A percentile compares a stretch with the other conserved stretches of the same genome.
Evolutionary conservation across 2,888 invertebrate species (phyloP).

Genomic region (Busseola fusca): DNA sequence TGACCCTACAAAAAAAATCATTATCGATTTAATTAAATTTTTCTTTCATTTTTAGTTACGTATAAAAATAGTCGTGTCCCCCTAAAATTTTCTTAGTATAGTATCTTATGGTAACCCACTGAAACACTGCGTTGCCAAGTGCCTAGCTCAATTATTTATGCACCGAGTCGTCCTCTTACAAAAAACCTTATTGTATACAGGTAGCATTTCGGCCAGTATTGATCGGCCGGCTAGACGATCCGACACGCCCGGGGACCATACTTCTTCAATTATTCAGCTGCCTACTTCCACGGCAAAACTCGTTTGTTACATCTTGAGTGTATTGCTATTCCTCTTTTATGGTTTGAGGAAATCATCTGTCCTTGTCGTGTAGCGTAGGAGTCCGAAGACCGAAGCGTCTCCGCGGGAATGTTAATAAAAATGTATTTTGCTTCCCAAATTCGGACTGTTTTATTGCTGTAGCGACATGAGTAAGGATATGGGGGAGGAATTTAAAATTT

Average conservation of each 20-base stretch:
- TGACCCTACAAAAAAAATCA: too few species aligned
- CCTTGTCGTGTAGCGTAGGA: slow-evolving; percentile 59
- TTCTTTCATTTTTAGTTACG: not conserved
- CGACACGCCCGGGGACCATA: slow-evolving; percentile 73
- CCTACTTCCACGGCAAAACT: slow-evolving; percentile 66
- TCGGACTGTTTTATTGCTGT: slow-evolving; percentile 61
- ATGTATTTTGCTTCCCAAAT: slow-evolving; percentile 61
- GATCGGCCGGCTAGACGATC: slow-evolving; percentile 78
- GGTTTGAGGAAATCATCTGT: slow-evolving; percentile 68
- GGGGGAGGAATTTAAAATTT: slow-evolving; percentile 47
- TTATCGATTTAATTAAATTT: too few species aligned
- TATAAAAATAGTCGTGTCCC: not conserved
- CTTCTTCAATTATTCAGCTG: slow-evolving; percentile 85
- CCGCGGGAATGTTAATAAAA: slow-evolving; percentile 65
- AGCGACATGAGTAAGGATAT: slow-evolving; percentile 50
- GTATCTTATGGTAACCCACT: not conserved
- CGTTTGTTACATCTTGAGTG: slow-evolving; percentile 74
- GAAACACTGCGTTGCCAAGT: not conserved
- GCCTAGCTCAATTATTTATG: slow-evolving; percentile 20
- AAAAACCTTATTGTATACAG: slow-evolving; percentile 45
- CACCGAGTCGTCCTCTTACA: slow-evolving; percentile 10
- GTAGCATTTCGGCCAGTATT: slow-evolving; percentile 66
- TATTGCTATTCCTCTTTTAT: slow-evolving; percentile 75
- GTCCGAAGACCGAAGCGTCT: slow-evolving; percentile 57
- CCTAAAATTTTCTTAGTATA: not conserved